These are phyloP conservation scores for Aphidoletes aphidimyza DNA, from an alignment of 2,888 invertebrate genomes.

Conservation along the genomic window DNA sequence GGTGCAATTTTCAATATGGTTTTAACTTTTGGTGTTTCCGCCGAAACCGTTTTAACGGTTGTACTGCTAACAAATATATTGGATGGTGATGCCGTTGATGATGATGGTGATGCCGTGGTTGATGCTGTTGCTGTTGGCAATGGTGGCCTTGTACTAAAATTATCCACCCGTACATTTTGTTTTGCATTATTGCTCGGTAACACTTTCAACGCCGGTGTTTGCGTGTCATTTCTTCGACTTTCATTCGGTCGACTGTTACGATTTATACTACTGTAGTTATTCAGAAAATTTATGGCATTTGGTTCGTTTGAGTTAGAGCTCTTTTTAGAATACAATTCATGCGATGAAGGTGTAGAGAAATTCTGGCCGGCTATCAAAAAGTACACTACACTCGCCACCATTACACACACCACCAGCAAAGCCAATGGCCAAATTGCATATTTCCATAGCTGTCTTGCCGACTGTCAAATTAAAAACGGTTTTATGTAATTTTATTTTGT, in stretches of 20 bases:
- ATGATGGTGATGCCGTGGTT: neutral
- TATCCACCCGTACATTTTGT: neutral
- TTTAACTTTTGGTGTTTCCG: neutral
- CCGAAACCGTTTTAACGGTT: neutral
- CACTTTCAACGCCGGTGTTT: neutral
- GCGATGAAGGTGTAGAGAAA: neutral
- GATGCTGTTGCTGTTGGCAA: neutral
- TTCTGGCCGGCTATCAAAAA: conserved; percentile 56
- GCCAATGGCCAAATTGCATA: conserved; percentile 58
- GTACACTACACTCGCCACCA: conserved; percentile 57
- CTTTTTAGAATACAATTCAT: neutral
- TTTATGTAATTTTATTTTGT: neutral
- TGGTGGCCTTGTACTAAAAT: neutral
- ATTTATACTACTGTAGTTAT: conserved; percentile 50
- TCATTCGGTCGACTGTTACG: neutral
- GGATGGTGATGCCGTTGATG: neutral
- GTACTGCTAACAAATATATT: neutral
- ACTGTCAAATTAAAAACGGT: too few relatives aligned
- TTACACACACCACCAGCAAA: conserved; percentile 55
- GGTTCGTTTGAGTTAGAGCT: neutral
- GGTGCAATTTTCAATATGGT: neutral
- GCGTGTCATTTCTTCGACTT: neutral
- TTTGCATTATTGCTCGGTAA: neutral
- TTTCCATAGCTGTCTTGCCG: conserved; percentile 55
- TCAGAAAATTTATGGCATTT: conserved; percentile 50